Evolutionary conservation across 2,113 vertebrate genomes (phyloP).

Genomic region (Sinosuthora webbiana): DNA sequence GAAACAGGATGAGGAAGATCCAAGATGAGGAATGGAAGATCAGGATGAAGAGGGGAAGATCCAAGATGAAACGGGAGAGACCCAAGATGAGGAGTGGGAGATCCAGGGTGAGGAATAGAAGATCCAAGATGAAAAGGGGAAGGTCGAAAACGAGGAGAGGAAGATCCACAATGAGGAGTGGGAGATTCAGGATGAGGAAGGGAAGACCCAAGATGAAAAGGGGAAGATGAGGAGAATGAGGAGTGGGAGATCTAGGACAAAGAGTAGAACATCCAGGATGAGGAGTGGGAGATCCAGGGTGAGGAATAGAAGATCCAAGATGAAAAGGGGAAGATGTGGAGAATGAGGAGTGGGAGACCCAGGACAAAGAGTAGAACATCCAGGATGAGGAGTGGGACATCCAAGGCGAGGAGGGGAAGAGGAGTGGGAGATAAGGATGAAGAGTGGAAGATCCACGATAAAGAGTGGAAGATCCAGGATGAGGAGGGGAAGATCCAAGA

Average conservation of each 20-base stretch:
- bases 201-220: too few relatives aligned
- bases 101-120: accelerated
- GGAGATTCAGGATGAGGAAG: accelerated
- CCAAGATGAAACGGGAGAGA: too few relatives aligned
- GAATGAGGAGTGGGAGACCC: too few relatives aligned
- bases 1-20: neutral
- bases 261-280: accelerated
- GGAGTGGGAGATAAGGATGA: accelerated
- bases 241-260: accelerated
- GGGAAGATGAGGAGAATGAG: accelerated
- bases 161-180: accelerated
- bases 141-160: accelerated
- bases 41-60: accelerated
- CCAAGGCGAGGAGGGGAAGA: too few relatives aligned
- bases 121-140: accelerated
- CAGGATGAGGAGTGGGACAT: accelerated
- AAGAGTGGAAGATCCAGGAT: neutral
- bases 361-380: too few relatives aligned
- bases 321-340: accelerated
- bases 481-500: accelerated
- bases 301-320: accelerated
- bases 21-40: accelerated
- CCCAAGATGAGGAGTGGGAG: accelerated
- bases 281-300: accelerated
- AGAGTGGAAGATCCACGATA: accelerated